Conservation (phyloP, 2,113 vertebrate genomes). For the Phalacrocorax pelagicus region DNA sequence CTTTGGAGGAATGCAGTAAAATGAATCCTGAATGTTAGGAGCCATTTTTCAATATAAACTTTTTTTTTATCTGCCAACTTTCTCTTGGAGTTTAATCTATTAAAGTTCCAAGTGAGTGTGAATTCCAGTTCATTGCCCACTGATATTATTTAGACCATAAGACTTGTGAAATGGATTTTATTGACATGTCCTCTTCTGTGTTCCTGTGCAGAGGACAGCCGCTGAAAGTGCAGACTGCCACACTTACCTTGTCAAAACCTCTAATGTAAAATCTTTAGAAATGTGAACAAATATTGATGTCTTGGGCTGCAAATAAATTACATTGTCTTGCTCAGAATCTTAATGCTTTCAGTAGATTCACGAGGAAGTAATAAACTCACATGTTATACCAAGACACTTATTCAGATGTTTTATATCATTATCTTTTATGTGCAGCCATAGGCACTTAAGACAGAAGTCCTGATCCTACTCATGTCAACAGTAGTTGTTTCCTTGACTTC, state of each 20-base stretch:
- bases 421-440: background rate
- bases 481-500: background rate
- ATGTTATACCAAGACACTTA: background rate
- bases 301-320: background rate
- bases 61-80: background rate
- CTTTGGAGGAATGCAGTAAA: background rate
- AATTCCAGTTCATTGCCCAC: slow-evolving; percentile 49
- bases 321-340: background rate
- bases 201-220: background rate
- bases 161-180: slow-evolving; percentile 2
- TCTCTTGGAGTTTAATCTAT: slow-evolving; percentile 1
- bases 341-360: background rate
- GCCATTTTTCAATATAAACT: background rate
- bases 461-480: background rate
- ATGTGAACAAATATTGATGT: background rate
- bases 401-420: background rate
- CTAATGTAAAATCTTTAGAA: background rate
- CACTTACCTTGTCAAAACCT: background rate
- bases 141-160: background rate
- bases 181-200: background rate
- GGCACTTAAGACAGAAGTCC: background rate
- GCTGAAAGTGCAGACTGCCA: background rate
- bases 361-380: background rate
- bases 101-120: slow-evolving; percentile 4
- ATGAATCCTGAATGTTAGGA: background rate